These are phyloP conservation scores for Mus spicilegus DNA, from an alignment of 2,113 vertebrate genomes.

Conservation along the genomic window DNA sequence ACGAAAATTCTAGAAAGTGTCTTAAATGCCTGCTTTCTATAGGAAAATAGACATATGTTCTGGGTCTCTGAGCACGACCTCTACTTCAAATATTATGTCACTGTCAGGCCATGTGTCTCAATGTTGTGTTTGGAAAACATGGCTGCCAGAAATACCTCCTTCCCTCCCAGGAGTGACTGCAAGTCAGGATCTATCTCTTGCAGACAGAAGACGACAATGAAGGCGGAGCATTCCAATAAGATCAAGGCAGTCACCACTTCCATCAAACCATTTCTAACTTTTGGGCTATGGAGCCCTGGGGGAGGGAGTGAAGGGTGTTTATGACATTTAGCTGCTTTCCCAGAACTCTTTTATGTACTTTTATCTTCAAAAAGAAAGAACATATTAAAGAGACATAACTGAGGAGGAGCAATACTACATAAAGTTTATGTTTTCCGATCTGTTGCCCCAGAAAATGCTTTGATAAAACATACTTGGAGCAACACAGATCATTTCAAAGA, in stretches of 20 bases:
- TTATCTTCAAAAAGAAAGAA: constrained; percentile 80
- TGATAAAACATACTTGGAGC: constrained; percentile 76
- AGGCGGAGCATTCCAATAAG: constrained; percentile 66
- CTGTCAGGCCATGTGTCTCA: constrained; percentile 78
- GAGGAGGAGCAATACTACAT: constrained; percentile 73
- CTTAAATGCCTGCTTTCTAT: constrained; percentile 68
- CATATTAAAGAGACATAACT: constrained; percentile 77
- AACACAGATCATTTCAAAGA: constrained; percentile 74
- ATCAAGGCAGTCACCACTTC: constrained; percentile 74
- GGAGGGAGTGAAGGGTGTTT: constrained; percentile 67
- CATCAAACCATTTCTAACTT: constrained; percentile 77
- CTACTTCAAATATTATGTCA: constrained; percentile 80
- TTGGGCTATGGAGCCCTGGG: constrained; percentile 19
- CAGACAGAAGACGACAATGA: constrained; percentile 58
- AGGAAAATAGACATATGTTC: constrained; percentile 78
- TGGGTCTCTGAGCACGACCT: constrained; percentile 70
- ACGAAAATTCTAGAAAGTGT: constrained; percentile 63
- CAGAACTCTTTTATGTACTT: constrained; percentile 79
- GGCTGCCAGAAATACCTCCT: constrained; percentile 74
- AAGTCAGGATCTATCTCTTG: constrained; percentile 43
- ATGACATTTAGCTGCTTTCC: constrained; percentile 73
- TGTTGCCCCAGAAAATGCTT: constrained; percentile 77
- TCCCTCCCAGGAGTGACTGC: constrained; percentile 60
- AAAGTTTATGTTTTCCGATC: constrained; percentile 82
- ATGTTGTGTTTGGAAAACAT: constrained; percentile 77